Evolutionary conservation across 2,888 invertebrate genomes (phyloP), one percentile per base, ranked within the genome.

Genomic region (Agelastica alni): DNA sequence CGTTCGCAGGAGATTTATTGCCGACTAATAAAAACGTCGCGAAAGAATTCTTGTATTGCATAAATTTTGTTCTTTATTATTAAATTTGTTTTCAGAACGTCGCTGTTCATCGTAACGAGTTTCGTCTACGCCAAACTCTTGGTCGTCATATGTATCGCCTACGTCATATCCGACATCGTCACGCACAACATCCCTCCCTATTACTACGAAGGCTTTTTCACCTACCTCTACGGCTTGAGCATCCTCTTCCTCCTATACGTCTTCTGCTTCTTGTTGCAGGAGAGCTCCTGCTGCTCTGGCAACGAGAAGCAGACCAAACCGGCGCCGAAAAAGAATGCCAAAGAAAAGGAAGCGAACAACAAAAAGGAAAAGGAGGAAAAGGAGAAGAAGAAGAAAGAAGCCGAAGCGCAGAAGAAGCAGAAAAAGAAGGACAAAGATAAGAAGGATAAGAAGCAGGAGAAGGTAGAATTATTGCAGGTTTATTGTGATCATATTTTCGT

Each of bases 141-240:
- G 77, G 89, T 96, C 67, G 93, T 96, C 67, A 87, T 95, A 56
- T 96, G 96, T 81, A 84, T 95, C 75, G 93, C 94, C 61, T 93
- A 95, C 78, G 93, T 96, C 70, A 88, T 96, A 78, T 93, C 95
- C 72, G 94, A 96, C 81, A 93, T 94, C 72, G 91, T 93, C 74
- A 94, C 94, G 65, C 91, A 93, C 80, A 91, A 90, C 78, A 84
- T 95, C 67, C 94, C 94, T 62, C 85, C 92, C 61, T 89, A 91
- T 78, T 95, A 93, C 81, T 95, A 93, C 79, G 94, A 95, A 84
- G 93, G 93, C 66, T 93, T 94, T 83, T 95, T 94, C 83, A 93
- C 93, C 62, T 95, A 94, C 80, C 83, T 95, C 61, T 95, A 94
- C 78, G 92, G 93, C 71, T 87, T 89, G 81, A 93, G 93, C 80